Evolutionary conservation across 2,113 vertebrate species (phyloP), one percentile per base, ranked within the genome.

Genomic region (Solea senegalensis): DNA sequence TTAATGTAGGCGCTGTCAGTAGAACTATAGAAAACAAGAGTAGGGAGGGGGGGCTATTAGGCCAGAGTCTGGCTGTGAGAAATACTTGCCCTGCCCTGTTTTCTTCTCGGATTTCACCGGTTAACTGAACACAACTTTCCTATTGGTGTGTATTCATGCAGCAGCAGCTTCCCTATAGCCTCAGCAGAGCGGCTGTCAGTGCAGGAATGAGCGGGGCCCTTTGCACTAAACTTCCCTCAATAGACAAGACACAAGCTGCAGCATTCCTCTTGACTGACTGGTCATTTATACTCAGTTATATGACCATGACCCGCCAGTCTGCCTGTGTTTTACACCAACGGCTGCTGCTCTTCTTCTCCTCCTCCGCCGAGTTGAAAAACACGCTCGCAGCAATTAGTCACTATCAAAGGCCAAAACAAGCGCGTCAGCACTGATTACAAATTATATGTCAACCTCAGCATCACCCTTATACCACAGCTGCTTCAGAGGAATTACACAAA

Each of bases 111-210:
- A 96, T 97, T 97, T 96, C 94, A 91, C 92, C 93, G 95, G 93
- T 96, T 96, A 97, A 95, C 95, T 96, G 95, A 95, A 92, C 95
- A 96, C 95, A 96, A 95, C 95, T 96, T 96, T 90, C 92, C 95
- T 93, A 96, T 97, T 96, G 93, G 94, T 95, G 96, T 96, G 93
- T 95, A 96, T 97, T 96, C 96, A 97, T 96, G 96, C 96, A 96
- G 93, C 44, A 91, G 89, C 87, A 81, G 81, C 77, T 67, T 93
- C 80, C 85, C 86, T 80, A 79, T 63, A 80, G 79, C 84, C 86
- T 82, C 68, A 45, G 9, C 74, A 74, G 50, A 69, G 58, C 55
- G 75, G 80, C 72, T 75, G 79, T 79, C 86, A 70, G 64, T 74
- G 81, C 86, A 85, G 85, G 74, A 87, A 82, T 52, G 67, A 85